Base-by-base conservation (phyloP, 2,113 vertebrate species). In the Lophius piscatorius region DNA sequence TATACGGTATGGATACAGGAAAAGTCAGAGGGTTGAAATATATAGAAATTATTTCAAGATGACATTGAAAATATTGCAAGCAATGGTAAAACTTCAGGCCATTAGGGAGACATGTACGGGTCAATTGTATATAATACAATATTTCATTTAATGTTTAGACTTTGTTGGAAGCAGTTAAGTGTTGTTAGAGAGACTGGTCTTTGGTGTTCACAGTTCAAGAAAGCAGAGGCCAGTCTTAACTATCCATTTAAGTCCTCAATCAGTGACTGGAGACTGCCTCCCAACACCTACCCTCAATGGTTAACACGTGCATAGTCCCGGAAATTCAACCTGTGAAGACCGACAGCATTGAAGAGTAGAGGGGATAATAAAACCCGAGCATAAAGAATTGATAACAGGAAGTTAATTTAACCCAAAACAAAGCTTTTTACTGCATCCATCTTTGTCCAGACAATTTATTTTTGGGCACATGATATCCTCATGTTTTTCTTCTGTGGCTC, bases 391-490 rank as follows among this genome's bases (percentile, higher is more conserved):
- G 29, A 14, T 13, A 44, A 63, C 18, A 50, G 14, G 31, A 29
- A 5, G 11, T 35, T 16, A 0, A 47, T 23, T 40, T 51, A 46
- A 67, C 47, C 45, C 49, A 1, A 4, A 50, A 58, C 50, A 39
- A 56, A 63, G 33, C 9, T 9, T 46, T n/a, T 10, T 39, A 57
- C 29, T 61, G 5, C 34, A 44, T 38, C 29, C 62, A 18, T 41
- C 29, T 58, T 39, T 58, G 21, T 57, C 3, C 13, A 36, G 36
- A 55, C 17, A 47, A 61, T 54, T 61, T 39, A 64, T 65, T 56
- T 49, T 16, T 50, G 34, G 17, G 39, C 29, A 24, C 9, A 20
- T 54, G 22, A 46, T 41, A 12, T 28, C 21, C 41, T 11, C 3
- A 13, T 23, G 6, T 41, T 59, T 41, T 14, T 16, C 11, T 65